Conservation (phyloP, 2,888 invertebrate species). For the Steinernema hermaphroditum region DNA sequence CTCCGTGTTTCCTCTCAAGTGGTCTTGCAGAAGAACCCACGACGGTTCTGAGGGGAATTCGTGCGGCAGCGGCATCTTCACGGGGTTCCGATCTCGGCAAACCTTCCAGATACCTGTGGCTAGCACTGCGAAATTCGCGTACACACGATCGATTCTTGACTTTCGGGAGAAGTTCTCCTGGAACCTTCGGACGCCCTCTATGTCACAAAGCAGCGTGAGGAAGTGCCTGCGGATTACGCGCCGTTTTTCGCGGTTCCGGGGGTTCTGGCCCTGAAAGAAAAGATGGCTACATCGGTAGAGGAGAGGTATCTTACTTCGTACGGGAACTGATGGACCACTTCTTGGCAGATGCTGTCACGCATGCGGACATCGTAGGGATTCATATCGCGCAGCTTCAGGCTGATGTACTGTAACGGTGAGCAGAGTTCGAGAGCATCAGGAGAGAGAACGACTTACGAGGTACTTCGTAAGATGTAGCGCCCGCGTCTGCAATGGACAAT, state of each 20-base stretch:
- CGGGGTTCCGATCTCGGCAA: not conserved
- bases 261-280: not conserved
- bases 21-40: constrained; percentile 10
- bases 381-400: not conserved
- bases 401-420: not conserved
- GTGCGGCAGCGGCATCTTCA: not conserved
- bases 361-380: too few relatives aligned
- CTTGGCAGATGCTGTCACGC: not conserved
- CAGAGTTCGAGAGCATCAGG: not conserved
- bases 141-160: not conserved
- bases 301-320: not conserved
- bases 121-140: not conserved
- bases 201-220: not conserved
- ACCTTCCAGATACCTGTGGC: not conserved
- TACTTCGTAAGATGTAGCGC: not conserved
- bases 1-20: not conserved
- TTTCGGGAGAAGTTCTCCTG: not conserved
- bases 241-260: not conserved
- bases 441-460: not conserved
- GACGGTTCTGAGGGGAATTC: not conserved
- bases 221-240: not conserved
- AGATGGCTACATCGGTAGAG: not conserved
- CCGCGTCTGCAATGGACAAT: too few relatives aligned
- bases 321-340: not conserved
- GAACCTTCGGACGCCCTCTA: not conserved